phyloP scores from a whole-genome alignment of 2,888 invertebrate genomes.

The Lasioglossum calceatum region DNA sequence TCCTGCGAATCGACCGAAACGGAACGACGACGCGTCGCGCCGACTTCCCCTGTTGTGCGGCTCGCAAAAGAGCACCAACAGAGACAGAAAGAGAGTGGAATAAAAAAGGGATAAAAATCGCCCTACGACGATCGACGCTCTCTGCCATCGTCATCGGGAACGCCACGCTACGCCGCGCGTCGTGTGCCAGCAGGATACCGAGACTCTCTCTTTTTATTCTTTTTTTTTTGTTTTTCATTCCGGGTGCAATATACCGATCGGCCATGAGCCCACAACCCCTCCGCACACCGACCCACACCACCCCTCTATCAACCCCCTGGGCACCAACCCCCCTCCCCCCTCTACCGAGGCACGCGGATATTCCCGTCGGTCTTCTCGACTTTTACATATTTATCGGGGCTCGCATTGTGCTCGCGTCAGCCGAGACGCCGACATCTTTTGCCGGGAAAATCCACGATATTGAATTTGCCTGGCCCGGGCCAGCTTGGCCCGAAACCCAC shows the following conservation, averaged over 20 bases:
- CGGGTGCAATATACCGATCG: constrained; percentile 49
- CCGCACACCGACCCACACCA: constrained; percentile 8
- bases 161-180: not conserved
- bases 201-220: constrained; percentile 6
- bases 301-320: not conserved
- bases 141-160: constrained; percentile 3
- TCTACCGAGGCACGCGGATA: constrained; percentile 54
- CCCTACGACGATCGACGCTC: constrained; percentile 30
- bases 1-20: constrained; percentile 74
- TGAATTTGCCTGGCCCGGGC: constrained; percentile 54
- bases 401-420: constrained; percentile 79
- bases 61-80: not conserved
- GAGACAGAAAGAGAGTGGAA: not conserved
- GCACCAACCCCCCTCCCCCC: not conserved
- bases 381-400: constrained; percentile 80
- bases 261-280: constrained; percentile 21
- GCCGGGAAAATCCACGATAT: constrained; percentile 72
- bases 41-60: constrained; percentile 13
- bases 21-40: constrained; percentile 34
- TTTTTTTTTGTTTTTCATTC: constrained; percentile 33
- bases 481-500: constrained; percentile 1
- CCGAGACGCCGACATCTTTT: constrained; percentile 73
- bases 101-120: constrained; percentile 3
- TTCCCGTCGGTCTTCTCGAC: constrained; percentile 69
- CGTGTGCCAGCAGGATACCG: not conserved